Base-by-base conservation (phyloP, 2,888 invertebrate species). In the Allolobophora icterica region DNA sequence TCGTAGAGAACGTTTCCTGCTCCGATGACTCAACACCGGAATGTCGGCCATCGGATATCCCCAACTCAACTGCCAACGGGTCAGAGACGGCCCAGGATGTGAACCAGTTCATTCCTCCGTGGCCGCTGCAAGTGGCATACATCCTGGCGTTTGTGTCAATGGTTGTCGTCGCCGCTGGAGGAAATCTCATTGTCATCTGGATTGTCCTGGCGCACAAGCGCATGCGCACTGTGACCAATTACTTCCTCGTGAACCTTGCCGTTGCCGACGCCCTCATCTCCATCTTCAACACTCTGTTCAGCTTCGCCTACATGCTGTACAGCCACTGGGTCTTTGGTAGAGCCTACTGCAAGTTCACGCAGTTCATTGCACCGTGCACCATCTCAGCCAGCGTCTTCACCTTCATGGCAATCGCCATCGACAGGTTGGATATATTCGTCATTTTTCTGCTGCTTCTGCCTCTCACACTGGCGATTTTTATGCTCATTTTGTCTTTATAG, bases 121-220 rank as follows among this genome's bases (percentile, higher is more conserved):
- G 94, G 94, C 94, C 94, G 94, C 93, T 95, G 90, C 98, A 98
- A 96, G 96, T 98, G 93, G 96, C 98, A 38, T 99, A 98, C 98
- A 97, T 97, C 93, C 96, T 97, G 90, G 96, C 98, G 84, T 99
- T 98, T 95, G 97, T 97, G 0, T 97, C 97, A 30, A 98, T 99
- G 97, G 98, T 99, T 93, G 96, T 98, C 92, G 98, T 98, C 93
- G 98, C 98, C 89, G 98, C 98, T 89, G 97, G 98, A 84, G 99
- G 99, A n/a, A 99, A 99, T 96, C 96, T 98, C 92, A 98, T 99
- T 94, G 99, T 99, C 94, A 98, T 99, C 94, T 99, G 99, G 98
- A 99, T 99, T 94, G 99, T 99, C 21, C 96, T 99, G 93, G 97
- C 98, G 21, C 98, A 99, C 96, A 98, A 98, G 95, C 96, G 98